phyloP scores from a whole-genome alignment of 2,888 invertebrate species.

The Pasiphila rectangulata region DNA sequence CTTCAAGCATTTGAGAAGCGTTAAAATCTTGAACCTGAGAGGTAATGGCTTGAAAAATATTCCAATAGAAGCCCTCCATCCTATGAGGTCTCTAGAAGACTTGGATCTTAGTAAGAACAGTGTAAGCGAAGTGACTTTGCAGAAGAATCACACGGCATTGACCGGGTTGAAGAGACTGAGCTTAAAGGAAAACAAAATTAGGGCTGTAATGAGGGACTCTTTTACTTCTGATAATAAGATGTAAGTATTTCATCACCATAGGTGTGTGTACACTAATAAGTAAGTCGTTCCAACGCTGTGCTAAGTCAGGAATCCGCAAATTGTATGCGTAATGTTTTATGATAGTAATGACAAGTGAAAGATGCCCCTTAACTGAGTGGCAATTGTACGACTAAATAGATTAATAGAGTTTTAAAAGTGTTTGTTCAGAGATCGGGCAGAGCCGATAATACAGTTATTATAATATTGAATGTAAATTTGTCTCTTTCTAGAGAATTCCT shows the following conservation, averaged over 20 bases:
- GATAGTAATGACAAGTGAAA: no score
- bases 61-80: slow-evolving; percentile 59
- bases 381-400: no score
- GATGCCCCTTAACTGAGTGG: no score
- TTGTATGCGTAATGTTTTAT: no score
- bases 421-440: no score
- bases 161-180: slow-evolving; percentile 63
- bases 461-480: no score
- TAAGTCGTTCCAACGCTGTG: no score
- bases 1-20: slow-evolving; percentile 56
- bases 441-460: no score
- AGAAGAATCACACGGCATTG: slow-evolving; percentile 51
- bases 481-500: slow-evolving; percentile 60
- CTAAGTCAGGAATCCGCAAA: no score
- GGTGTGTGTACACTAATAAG: no score
- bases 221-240: slow-evolving; percentile 63
- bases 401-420: no score
- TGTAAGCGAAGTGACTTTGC: slow-evolving; percentile 59
- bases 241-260: slow-evolving; percentile 60
- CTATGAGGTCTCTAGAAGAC: slow-evolving; percentile 61
- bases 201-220: slow-evolving; percentile 64
- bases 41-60: slow-evolving; percentile 67
- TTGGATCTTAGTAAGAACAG: slow-evolving; percentile 76
- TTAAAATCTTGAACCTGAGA: slow-evolving; percentile 70
- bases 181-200: slow-evolving; percentile 73